Evolutionary conservation across 2,888 invertebrate genomes (phyloP).

Genomic region (Erebia aethiops): DNA sequence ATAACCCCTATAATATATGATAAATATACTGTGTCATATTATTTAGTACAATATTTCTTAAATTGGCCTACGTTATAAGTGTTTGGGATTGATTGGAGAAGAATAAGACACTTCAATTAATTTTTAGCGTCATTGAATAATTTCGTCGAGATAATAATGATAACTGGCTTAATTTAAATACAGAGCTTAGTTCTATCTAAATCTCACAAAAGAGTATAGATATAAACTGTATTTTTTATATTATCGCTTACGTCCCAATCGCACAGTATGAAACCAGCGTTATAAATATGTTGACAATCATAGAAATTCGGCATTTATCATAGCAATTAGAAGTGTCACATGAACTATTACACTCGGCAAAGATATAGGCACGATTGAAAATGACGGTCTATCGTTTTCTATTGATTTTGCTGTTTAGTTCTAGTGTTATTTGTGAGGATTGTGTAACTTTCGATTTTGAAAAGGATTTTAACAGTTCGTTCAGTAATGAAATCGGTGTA

Average conservation of each 20-base stretch:
- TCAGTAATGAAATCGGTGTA: conserved; percentile 44
- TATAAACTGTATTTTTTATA: conserved; percentile 1
- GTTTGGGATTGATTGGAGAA: too few species aligned
- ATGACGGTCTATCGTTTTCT: conserved; percentile 28
- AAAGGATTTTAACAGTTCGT: conserved; percentile 48
- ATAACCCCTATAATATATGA: too few species aligned
- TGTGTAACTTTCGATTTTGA: conserved; percentile 58
- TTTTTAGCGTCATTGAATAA: neutral
- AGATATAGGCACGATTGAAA: conserved; percentile 16
- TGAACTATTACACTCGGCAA: conserved; percentile 32
- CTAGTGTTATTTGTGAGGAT: conserved; percentile 46
- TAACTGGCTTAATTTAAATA: conserved; percentile 14
- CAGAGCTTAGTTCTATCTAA: conserved; percentile 11
- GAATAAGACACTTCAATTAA: neutral
- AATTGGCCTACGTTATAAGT: too few species aligned
- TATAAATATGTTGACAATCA: conserved; percentile 40
- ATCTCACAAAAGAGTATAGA: conserved; percentile 9
- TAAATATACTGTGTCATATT: too few species aligned
- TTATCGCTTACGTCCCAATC: conserved; percentile 18
- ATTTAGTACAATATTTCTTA: too few species aligned
- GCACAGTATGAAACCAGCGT: conserved; percentile 33
- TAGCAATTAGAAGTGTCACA: conserved; percentile 41
- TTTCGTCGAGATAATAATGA: conserved; percentile 2
- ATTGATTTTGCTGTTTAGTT: conserved; percentile 36
- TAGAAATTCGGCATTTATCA: conserved; percentile 42